Evolutionary conservation across 2,888 invertebrate species (phyloP).

Genomic region (Coleophora flavipennella): DNA sequence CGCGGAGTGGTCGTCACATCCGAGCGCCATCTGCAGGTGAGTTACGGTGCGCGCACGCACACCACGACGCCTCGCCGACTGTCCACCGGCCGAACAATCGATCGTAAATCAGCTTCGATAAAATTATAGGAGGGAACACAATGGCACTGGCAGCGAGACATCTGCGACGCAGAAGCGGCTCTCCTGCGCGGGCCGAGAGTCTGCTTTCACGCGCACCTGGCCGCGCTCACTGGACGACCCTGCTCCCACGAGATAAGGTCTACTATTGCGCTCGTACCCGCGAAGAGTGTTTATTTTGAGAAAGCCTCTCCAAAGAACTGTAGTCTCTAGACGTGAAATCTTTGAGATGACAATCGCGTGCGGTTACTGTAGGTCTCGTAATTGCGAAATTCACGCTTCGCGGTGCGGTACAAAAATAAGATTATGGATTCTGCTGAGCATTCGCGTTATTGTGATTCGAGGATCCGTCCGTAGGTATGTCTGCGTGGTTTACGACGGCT

Average conservation of each 20-base stretch:
- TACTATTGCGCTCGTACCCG: constrained; percentile 65
- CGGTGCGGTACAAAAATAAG: constrained; percentile 73
- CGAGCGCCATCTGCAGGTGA: constrained; percentile 64
- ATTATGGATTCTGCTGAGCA: constrained; percentile 72
- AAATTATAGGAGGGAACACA: constrained; percentile 73
- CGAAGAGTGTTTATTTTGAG: constrained; percentile 70
- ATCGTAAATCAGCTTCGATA: constrained; percentile 73
- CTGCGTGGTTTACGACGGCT: constrained; percentile 63
- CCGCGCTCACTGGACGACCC: constrained; percentile 35
- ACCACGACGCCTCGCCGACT: constrained; percentile 49
- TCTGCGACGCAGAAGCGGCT: constrained; percentile 55
- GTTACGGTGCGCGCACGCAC: constrained; percentile 42
- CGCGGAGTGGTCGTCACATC: constrained; percentile 38
- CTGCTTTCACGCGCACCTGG: constrained; percentile 35
- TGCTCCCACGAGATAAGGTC: constrained; percentile 66
- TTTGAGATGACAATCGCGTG: constrained; percentile 43
- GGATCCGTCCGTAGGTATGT: constrained; percentile 67
- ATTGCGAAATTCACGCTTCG: constrained; percentile 73
- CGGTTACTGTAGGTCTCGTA: constrained; percentile 37
- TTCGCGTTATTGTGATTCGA: constrained; percentile 71
- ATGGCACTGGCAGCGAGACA: constrained; percentile 54
- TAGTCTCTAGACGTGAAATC: constrained; percentile 32
- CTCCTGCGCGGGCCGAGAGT: constrained; percentile 52
- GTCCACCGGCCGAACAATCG: constrained; percentile 70
- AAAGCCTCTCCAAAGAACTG: constrained; percentile 35